phyloP scores from a whole-genome alignment of 1,140 invertebrate genomes.

The Calliopsis andreniformis region DNA sequence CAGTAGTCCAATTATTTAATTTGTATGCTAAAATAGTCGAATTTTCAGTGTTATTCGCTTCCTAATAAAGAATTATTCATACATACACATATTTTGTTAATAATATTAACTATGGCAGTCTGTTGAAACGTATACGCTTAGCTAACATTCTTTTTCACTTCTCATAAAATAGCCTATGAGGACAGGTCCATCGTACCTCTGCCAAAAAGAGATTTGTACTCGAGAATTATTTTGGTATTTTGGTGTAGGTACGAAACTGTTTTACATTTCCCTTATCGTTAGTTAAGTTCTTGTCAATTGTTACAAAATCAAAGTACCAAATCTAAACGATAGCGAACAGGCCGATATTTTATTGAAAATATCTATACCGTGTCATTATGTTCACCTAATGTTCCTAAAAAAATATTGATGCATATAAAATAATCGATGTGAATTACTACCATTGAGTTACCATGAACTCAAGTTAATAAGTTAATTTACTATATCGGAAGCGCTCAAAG shows the following conservation, averaged over 20 bases:
- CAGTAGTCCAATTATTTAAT: not conserved
- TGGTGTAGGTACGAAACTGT: constrained; percentile 14
- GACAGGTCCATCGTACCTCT: constrained; percentile 2
- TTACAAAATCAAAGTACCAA: not conserved
- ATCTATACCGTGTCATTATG: not conserved
- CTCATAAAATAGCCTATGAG: constrained; percentile 12
- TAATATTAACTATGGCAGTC: constrained; percentile 67
- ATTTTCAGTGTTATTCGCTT: constrained; percentile 35
- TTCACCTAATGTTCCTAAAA: constrained; percentile 3
- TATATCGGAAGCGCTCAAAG: not conserved
- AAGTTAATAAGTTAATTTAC: constrained; percentile 37
- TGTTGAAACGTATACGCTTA: constrained; percentile 54
- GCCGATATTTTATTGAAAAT: not conserved
- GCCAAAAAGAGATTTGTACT: constrained; percentile 46
- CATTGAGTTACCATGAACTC: constrained; percentile 15
- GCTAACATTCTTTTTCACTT: constrained; percentile 19
- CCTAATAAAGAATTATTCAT: constrained; percentile 21
- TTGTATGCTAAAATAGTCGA: not conserved
- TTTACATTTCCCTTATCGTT: not conserved
- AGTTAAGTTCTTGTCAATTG: constrained; percentile 8
- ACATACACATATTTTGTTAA: constrained; percentile 35
- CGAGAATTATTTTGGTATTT: constrained; percentile 44
- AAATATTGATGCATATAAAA: constrained; percentile 8
- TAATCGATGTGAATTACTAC: not conserved
- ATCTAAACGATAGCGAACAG: not conserved